Percentiles rank a stretch among this genome's conserved stretches.
Conservation (phyloP, 2,113 vertebrate species). For the Oryzias celebensis region DNA sequence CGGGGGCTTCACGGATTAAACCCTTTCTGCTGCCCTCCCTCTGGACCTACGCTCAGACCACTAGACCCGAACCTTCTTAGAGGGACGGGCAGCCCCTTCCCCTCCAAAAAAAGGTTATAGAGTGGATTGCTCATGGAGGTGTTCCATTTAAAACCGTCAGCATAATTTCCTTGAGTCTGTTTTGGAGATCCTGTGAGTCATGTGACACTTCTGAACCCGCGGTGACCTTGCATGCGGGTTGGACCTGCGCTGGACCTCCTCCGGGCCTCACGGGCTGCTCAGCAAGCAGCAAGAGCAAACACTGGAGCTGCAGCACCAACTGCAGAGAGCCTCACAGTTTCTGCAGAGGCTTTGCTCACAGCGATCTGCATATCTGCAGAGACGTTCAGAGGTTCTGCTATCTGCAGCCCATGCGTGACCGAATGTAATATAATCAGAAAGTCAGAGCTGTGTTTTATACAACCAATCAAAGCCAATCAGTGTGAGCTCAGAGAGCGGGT, state of each 20-base stretch:
- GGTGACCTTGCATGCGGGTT: slow-evolving; percentile 34
- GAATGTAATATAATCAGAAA: slow-evolving; percentile 80
- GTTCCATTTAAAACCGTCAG: slow-evolving; percentile 76
- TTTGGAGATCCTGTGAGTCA: slow-evolving; percentile 60
- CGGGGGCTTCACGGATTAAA: slow-evolving; percentile 49
- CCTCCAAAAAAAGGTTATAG: slow-evolving; percentile 38
- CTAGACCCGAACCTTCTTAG: slow-evolving; percentile 14
- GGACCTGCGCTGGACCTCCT: slow-evolving; percentile 6
- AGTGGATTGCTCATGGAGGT: slow-evolving; percentile 67
- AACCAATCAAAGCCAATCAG: slow-evolving; percentile 80
- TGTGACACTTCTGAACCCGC: slow-evolving; percentile 58
- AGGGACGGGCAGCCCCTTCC: slow-evolving; percentile 10
- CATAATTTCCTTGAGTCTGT: slow-evolving; percentile 62
- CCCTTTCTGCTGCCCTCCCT: slow-evolving; percentile 46
- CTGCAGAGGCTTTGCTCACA: background rate
- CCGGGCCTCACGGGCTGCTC: slow-evolving; percentile 45
- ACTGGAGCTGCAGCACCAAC: slow-evolving; percentile 36
- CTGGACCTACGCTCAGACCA: slow-evolving; percentile 5
- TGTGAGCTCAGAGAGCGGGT: slow-evolving; percentile 50
- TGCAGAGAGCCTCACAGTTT: slow-evolving; percentile 27
- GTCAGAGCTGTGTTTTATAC: slow-evolving; percentile 76
- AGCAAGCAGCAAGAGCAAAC: slow-evolving; percentile 32
- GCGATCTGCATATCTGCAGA: too few species aligned
- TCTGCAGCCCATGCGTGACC: slow-evolving; percentile 66
- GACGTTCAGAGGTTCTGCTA: slow-evolving; percentile 31